Percentiles rank a stretch among this genome's conserved stretches.
Conservation (phyloP, 2,113 vertebrate species). For the Hippoglossus stenolepis region DNA sequence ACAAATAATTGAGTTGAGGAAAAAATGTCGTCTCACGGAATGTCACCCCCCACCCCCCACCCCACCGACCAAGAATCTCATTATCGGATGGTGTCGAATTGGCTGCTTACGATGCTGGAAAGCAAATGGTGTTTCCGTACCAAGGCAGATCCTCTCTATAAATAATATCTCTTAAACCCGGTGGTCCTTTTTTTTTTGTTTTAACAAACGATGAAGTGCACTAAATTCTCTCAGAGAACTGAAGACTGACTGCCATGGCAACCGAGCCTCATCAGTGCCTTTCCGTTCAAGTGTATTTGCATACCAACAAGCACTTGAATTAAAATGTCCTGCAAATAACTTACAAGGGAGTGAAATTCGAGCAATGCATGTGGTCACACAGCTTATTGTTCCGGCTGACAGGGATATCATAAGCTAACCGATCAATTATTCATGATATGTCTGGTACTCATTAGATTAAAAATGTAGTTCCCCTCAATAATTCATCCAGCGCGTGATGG, state of each 20-base stretch:
- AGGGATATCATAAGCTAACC: constrained; percentile 58
- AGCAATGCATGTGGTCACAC: constrained; percentile 30
- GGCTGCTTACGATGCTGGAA: constrained; percentile 53
- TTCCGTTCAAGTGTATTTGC: constrained; percentile 34
- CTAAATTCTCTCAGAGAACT: constrained; percentile 59
- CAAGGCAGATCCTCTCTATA: constrained; percentile 45
- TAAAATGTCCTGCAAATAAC: constrained; percentile 58
- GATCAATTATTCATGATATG: constrained; percentile 74
- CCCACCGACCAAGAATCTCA: constrained; percentile 33
- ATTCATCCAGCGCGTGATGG: constrained; percentile 38
- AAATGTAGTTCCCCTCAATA: constrained; percentile 68
- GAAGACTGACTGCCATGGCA: constrained; percentile 44
- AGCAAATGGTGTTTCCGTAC: constrained; percentile 26
- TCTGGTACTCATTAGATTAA: constrained; percentile 68
- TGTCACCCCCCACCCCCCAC: constrained; percentile 10
- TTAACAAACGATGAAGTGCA: constrained; percentile 57
- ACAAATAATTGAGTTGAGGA: constrained; percentile 47
- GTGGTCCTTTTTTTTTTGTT: constrained; percentile 47
- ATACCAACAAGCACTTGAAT: constrained; percentile 62
- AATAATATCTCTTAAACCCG: constrained; percentile 59
- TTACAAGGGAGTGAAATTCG: constrained; percentile 48
- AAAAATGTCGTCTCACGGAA: constrained; percentile 14
- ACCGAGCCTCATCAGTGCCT: constrained; percentile 41
- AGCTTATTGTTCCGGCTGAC: constrained; percentile 58
- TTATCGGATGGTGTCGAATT: constrained; percentile 38